Conservation (phyloP, 1,140 invertebrate species). For the Leptinotarsa texana region DNA sequence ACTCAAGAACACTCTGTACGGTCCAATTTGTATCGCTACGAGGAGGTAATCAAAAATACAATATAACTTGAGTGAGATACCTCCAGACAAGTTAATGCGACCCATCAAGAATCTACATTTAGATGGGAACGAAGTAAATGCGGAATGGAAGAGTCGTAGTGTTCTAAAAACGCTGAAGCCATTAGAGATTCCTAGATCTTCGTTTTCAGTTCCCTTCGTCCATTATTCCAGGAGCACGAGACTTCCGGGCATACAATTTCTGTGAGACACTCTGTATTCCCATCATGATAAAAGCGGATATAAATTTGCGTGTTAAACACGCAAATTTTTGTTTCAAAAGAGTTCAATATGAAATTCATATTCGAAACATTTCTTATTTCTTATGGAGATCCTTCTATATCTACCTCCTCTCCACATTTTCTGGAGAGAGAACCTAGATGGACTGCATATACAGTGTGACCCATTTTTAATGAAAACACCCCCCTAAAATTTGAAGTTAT, state of each 20-base stretch:
- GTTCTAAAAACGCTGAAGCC: background rate
- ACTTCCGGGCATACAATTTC: background rate
- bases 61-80: conserved; percentile 1
- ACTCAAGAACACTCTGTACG: too few species aligned
- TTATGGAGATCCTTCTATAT: too few species aligned
- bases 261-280: background rate
- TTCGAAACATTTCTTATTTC: too few species aligned
- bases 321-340: too few species aligned
- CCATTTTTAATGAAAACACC: too few species aligned
- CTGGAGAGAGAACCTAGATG: too few species aligned
- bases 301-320: too few species aligned
- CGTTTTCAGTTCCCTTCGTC: background rate
- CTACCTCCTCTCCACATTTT: too few species aligned
- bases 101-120: conserved; percentile 18
- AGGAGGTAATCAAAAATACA: conserved; percentile 5
- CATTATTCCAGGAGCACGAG: background rate
- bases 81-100: background rate
- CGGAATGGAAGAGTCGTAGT: background rate
- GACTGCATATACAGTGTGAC: too few species aligned
- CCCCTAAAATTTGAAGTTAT: too few species aligned
- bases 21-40: background rate
- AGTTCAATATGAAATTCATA: too few species aligned
- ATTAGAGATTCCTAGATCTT: background rate
- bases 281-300: too few species aligned
- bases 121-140: conserved; percentile 9